Conservation (phyloP, 37 sponge, comb jelly and placozoan genomes). For the Lycopodina hypogea region DNA sequence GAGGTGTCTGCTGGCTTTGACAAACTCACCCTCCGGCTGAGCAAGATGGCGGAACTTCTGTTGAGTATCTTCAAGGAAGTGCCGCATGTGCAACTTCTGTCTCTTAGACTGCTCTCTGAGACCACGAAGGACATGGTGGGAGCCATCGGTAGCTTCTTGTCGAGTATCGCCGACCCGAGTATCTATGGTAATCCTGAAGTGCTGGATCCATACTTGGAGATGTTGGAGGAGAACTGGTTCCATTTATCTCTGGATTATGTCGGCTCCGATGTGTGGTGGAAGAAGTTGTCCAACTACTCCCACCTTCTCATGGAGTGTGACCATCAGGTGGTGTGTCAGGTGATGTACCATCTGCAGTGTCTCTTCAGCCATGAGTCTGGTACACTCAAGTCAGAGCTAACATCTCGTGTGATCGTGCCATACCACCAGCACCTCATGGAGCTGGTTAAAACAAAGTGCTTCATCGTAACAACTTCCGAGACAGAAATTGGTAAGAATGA, state of each 20-base stretch:
- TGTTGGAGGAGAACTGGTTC: slow-evolving; percentile 62
- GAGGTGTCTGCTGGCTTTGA: slow-evolving; percentile 33
- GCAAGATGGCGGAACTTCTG: slow-evolving; percentile 49
- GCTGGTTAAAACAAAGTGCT: slow-evolving; percentile 31
- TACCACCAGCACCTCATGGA: slow-evolving; percentile 33
- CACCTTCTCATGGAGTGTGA: slow-evolving; percentile 24
- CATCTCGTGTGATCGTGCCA: slow-evolving; percentile 38
- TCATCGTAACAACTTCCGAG: not conserved
- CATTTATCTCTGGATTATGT: slow-evolving; percentile 44
- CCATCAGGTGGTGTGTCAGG: slow-evolving; percentile 25
- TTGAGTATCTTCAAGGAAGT: slow-evolving; percentile 48
- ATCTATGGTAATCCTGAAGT: slow-evolving; percentile 47
- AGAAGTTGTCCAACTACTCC: slow-evolving; percentile 47
- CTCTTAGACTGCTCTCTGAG: slow-evolving; percentile 52
- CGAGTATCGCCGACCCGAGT: slow-evolving; percentile 27
- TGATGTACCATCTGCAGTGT: slow-evolving; percentile 60
- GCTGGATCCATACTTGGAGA: slow-evolving; percentile 57
- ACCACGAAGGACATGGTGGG: slow-evolving; percentile 47
- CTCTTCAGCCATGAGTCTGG: slow-evolving; percentile 48
- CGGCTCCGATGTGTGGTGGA: slow-evolving; percentile 39
- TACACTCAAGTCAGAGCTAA: slow-evolving; percentile 43
- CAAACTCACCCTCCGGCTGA: slow-evolving; percentile 35
- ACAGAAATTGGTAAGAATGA: not conserved
- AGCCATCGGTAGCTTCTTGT: slow-evolving; percentile 47
- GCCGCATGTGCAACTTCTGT: slow-evolving; percentile 66